These are phyloP conservation scores for Neodiprion lecontei DNA, from an alignment of 1,140 invertebrate genomes.

Conservation along the genomic window DNA sequence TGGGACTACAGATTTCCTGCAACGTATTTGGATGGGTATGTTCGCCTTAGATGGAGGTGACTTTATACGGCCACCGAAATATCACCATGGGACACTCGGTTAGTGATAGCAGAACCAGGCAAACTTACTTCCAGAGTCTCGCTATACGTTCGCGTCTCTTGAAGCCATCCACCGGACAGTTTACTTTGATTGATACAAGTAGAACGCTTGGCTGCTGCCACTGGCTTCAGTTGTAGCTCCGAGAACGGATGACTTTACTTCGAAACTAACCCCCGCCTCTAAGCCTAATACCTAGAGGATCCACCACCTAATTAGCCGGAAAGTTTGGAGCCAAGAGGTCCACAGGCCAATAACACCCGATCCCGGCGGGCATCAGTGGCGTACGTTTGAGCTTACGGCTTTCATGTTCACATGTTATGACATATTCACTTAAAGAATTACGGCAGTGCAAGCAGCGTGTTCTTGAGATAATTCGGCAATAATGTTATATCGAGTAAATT, in stretches of 20 bases:
- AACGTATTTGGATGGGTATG: no score
- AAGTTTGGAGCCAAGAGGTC: not conserved
- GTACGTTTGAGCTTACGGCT: no score
- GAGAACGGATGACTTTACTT: constrained; percentile 7
- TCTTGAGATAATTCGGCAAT: no score
- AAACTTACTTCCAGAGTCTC: not conserved
- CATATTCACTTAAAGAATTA: no score
- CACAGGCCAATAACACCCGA: not conserved
- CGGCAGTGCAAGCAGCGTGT: no score
- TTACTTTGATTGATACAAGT: constrained; percentile 8
- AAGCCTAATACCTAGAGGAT: not conserved
- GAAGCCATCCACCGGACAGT: not conserved
- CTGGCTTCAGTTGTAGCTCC: not conserved
- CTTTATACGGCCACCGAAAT: not conserved
- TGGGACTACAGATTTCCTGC: no score
- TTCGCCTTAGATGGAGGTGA: not conserved
- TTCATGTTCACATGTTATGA: no score
- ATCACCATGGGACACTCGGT: not conserved
- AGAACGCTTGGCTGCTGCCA: not conserved
- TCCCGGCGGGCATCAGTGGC: no score
- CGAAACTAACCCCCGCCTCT: not conserved
- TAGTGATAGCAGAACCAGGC: not conserved
- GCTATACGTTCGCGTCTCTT: not conserved
- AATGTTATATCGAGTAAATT: no score
- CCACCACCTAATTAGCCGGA: constrained; percentile 4